A percentile compares a stretch with the other conserved stretches of the same genome.
phyloP scores from a whole-genome alignment of 2,113 vertebrate species.

The Noctilio leporinus region DNA sequence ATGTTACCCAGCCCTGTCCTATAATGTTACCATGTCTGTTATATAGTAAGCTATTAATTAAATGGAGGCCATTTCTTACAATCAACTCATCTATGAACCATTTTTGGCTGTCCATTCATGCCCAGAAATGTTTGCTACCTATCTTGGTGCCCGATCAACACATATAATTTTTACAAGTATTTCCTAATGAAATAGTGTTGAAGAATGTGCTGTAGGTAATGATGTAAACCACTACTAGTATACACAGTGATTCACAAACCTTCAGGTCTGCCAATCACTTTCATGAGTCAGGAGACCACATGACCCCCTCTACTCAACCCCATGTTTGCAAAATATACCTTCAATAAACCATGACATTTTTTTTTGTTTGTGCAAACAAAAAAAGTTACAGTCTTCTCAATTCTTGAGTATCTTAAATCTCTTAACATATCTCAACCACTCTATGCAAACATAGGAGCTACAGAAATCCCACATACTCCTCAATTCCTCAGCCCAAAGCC shows the following conservation, averaged over 20 bases:
- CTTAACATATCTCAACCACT: background rate
- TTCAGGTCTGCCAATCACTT: background rate
- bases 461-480: background rate
- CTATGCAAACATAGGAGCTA: background rate
- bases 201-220: background rate
- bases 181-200: background rate
- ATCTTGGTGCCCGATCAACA: background rate
- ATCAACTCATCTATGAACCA: background rate
- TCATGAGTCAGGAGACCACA: background rate
- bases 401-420: background rate
- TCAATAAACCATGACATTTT: constrained; percentile 17
- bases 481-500: background rate
- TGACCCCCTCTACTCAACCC: background rate
- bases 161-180: background rate
- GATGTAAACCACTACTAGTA: background rate
- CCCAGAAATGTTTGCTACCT: background rate
- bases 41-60: background rate
- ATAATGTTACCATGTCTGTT: background rate
- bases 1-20: background rate
- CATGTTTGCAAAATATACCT: background rate
- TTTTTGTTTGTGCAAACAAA: background rate
- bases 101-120: background rate
- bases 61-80: background rate
- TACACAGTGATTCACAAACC: background rate
- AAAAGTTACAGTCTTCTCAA: background rate